Evolutionary conservation across 2,888 invertebrate genomes (phyloP), one percentile per base, ranked within the genome.

Genomic region (Archips xylosteana): DNA sequence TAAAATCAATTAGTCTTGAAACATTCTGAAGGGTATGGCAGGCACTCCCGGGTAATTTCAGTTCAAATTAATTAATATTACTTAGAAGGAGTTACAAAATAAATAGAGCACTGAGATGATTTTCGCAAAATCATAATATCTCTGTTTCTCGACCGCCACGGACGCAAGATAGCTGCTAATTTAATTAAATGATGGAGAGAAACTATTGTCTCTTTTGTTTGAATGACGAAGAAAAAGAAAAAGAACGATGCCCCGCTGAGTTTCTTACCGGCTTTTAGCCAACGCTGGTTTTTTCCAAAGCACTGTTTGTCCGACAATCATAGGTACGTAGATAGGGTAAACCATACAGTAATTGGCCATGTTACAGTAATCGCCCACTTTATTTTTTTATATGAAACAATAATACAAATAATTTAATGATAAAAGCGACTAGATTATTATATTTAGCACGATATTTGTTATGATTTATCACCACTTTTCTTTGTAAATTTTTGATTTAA

Each of bases 51-150:
- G 42, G 73, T 68, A 73, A 72, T 72, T 72, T 68, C 36, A 36
- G 39, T 68, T 42, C 62, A 62, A 73, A 59, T 63, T 64, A 69
- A 73, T 73, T 69, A 69, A 64, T 69, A 69, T 68, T 73, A 73
- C 57, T 68, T 67, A 63, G 61, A 36, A 63, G 47, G 63, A 57
- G 32, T 68, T 49, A 15, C 6, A 39, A 47, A 68, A 73, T 57
- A 63, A 68, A 59, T 45, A 64, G 47, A 47, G 63, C 13, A 68
- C 34, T 62, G 47, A 10, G 59, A 12, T 67, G 57, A 67, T 64
- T 67, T 72, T 12, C 32, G 23, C 10, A n/a, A 66, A 67, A 45
- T 62, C 3, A 42, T 61, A 66, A 51, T 34, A 54, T n/a, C 49
- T 49, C 49, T 0, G n/a, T 4, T 23, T 32, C 13, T 47, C 36